These are phyloP conservation scores for Apis cerana DNA, from an alignment of 1,140 invertebrate genomes.

Conservation along the genomic window DNA sequence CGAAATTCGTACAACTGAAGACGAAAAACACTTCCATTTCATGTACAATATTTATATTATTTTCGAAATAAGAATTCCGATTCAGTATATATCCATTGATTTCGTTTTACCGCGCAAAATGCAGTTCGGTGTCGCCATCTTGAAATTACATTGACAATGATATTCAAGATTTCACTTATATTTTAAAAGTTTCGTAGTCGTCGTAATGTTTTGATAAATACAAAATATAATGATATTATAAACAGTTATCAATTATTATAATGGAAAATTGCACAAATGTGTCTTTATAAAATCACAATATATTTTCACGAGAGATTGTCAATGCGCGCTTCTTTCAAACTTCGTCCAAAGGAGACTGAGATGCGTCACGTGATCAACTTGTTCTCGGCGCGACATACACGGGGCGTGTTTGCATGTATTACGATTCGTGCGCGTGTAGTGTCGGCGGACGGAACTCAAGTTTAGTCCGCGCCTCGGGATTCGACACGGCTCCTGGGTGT, in stretches of 20 bases:
- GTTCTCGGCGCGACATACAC: conserved; percentile 35
- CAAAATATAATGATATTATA: not conserved
- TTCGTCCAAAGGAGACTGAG: not conserved
- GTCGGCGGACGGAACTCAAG: conserved; percentile 44
- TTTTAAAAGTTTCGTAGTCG: not conserved
- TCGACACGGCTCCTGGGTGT: conserved; percentile 50
- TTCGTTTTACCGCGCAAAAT: conserved; percentile 6
- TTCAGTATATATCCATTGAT: not conserved
- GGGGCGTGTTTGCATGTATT: conserved; percentile 46
- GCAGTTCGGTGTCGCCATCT: conserved; percentile 19
- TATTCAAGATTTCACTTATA: not conserved
- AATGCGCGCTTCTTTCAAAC: conserved; percentile 26
- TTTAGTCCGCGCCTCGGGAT: conserved; percentile 60
- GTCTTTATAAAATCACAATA: not conserved
- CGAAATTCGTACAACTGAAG: not conserved
- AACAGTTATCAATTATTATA: too few relatives aligned
- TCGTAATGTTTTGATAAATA: too few relatives aligned
- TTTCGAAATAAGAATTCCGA: not conserved
- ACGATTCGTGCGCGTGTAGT: conserved; percentile 31
- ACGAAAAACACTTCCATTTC: not conserved
- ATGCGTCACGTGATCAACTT: conserved; percentile 39
- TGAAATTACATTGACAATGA: not conserved
- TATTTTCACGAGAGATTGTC: not conserved
- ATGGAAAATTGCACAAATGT: not conserved
- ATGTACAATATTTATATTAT: not conserved